Evolutionary conservation across 2,888 invertebrate species (phyloP), one percentile per base, ranked within the genome.

Genomic region (Pandemis corylana): DNA sequence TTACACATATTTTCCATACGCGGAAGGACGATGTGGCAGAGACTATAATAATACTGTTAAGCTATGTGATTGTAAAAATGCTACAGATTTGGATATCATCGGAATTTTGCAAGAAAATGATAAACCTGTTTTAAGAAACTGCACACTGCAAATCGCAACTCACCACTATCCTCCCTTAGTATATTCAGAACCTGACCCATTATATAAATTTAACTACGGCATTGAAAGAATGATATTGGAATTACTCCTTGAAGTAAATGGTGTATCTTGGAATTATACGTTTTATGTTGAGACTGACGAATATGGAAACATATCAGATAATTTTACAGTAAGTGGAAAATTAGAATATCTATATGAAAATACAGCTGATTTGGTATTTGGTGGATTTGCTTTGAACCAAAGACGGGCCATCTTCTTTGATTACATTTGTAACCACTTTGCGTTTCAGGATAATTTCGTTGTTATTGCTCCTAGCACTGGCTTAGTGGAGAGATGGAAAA

Each of bases 1-100:
- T n/a, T 72, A 75, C 36, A 51, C 71, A 0, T 78, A 77, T 64
- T 72, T 71, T 53, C 68, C 75, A 13, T 76, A 75, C 51, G 73
- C 51, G 65, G 49, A 63, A 13, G 66, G 68, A 51, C 13, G 44
- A 5, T 78, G 77, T 71, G 76, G 78, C n/a, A 41, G 61, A 28
- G 75, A 71, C 28, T 76, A 69, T 53, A 67, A 44, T 5, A 76
- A 72, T 42, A 77, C 64, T 12, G 51, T 61, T 5, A 73, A 67
- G 41, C 28, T 76, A 28, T 73, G 76, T 53, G 41, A 51, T n/a
- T 78, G 78, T 66, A 28, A 44, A 44, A 44, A 7, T 44, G 44
- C 44, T 7, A 61, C 7, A 44, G 44, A 44, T 44, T 44, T 44
- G 44, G 10, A 2, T 44, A 44, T 44, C 7, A 44, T 7, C 2